phyloP scores from a whole-genome alignment of 2,888 invertebrate species.

The Ochlodes sylvanus region DNA sequence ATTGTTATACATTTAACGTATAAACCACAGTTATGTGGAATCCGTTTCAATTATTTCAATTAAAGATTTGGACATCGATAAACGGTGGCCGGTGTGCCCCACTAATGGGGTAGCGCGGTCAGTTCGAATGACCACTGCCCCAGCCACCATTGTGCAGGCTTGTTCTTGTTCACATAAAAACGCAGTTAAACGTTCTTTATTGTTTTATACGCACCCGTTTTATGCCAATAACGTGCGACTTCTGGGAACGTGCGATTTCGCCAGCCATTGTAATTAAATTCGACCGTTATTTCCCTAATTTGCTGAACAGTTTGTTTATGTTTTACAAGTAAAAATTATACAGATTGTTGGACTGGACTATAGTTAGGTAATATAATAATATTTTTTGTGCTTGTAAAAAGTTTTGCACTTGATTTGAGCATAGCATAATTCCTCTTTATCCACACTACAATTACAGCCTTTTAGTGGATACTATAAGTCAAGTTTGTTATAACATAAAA shows the following conservation, averaged over 20 bases:
- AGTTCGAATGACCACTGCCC: conserved; percentile 73
- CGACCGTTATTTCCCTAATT: conserved; percentile 71
- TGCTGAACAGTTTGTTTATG: conserved; percentile 59
- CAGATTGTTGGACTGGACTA: no score
- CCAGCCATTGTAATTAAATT: conserved; percentile 66
- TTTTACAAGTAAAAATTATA: no score
- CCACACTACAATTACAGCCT: no score
- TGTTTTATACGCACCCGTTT: conserved; percentile 77
- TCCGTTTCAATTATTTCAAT: conserved; percentile 15
- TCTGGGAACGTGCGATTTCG: conserved; percentile 73
- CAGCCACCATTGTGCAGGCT: conserved; percentile 77
- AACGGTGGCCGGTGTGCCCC: conserved; percentile 40
- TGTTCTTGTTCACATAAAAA: conserved; percentile 84
- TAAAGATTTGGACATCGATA: conserved; percentile 53
- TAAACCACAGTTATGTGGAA: neutral
- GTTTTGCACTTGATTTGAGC: no score
- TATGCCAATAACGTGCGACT: conserved; percentile 76
- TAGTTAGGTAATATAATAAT: no score
- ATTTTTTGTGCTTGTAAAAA: no score
- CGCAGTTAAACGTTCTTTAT: conserved; percentile 84
- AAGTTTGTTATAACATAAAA: no score
- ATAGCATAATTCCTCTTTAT: no score
- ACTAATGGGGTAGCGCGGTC: conserved; percentile 58
- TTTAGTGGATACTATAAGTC: no score
- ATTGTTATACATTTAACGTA: neutral